Base-by-base conservation (phyloP, 2,113 vertebrate species). In the Sinocyclocheilus anshuiensis region DNA sequence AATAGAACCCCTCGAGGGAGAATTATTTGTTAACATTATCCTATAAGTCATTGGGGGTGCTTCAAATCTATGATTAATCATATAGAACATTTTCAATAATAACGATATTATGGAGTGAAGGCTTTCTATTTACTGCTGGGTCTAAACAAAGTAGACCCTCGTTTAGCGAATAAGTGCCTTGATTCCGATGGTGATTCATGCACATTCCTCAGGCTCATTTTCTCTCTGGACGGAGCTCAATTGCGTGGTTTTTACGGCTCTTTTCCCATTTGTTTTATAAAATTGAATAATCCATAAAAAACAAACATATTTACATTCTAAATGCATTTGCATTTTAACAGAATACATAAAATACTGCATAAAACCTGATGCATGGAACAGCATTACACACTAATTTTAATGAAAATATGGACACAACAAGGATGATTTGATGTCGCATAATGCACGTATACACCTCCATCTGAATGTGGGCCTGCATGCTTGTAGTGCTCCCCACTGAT, bases 1-100 rank as follows among this genome's bases (percentile, higher is more conserved):
- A 95, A 94, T 93, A 93, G 93, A 89, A 89, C 85, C 91, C 93
- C 95, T 94, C 92, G 89, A 93, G 94, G 93, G 92, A 92, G 92
- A 93, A 94, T 88, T 94, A 94, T 95, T 95, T 94, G 94, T 93
- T 93, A 94, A 92, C 93, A 94, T 94, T 94, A 95, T 94, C 92
- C 81, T 82, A 90, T 89, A 89, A 93, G 91, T 93, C 91, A 94
- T 92, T 91, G 92, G 91, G 91, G 92, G 92, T 92, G 90, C 92
- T 91, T 88, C 61, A 84, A 91, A 86, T 92, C 87, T 91, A 87
- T 95, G 93, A 95, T 95, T 95, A 95, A 95, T 94, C 94, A 93
- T 87, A 92, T 87, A 90, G 92, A 93, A 92, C 90, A 89, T 92
- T 94, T 94, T 90, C 83, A 92, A 90, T 93, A 89, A 91, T 86